Base-by-base conservation (phyloP, 2,888 invertebrate genomes). In the Andricus curvator region DNA sequence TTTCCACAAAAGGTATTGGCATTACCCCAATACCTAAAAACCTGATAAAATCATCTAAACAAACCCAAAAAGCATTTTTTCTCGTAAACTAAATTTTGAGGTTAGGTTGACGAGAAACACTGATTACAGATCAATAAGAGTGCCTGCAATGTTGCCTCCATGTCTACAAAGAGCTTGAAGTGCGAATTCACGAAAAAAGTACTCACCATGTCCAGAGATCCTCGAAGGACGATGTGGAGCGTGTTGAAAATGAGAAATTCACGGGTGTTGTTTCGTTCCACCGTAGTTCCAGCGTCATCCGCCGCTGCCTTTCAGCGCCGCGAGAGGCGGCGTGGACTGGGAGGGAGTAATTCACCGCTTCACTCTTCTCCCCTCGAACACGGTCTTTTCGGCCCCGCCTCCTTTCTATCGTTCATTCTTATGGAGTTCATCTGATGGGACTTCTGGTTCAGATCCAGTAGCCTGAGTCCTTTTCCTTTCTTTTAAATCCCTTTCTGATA, bases 221-320 rank as follows among this genome's bases (percentile, higher is more conserved):
- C 3, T 77, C 48, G 11, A 66, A 37, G 17, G 29, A 74, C 13
- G 51, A 29, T 9, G 68, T 80, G 80, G 80, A 65, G 85, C 84
- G 83, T 80, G 65, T 68, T 60, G 64, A 67, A 33, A 80, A 84
- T 82, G 89, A 90, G 87, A 90, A 81, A 90, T 84, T 89, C 88
- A 86, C 88, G 81, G 78, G 81, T 79, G 82, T 80, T 70, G 85
- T 86, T 84, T 86, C 91, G 88, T 85, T 88, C 84, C 86, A 85
- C 92, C 90, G 92, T 92, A 92, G 90, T 89, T 88, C 87, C 81
- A 77, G 67, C 80, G 83, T 81, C 81, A 81, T 81, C 89, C 88
- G 87, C 84, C 76, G 76, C 76, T 81, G 81, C n/a, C 67, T 41
- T 51, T 51, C 83, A 82, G 86, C 85, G 86, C 86, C 81, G 81